Base-by-base conservation (phyloP, 2,113 vertebrate species). In the Stomatorhinus ivindoensis region DNA sequence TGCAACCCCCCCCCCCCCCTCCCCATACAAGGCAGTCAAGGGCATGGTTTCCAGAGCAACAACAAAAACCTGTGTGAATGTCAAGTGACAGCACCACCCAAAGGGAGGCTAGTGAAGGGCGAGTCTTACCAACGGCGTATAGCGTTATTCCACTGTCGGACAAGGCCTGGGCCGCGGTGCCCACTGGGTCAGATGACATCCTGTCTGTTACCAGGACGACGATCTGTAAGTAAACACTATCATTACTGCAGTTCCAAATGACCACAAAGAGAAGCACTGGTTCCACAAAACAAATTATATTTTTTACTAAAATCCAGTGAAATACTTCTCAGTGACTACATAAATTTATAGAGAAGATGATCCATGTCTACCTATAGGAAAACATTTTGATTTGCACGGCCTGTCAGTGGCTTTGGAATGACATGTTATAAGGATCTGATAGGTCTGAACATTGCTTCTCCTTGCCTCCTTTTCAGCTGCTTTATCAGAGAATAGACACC, bases 81-180 rank as follows among this genome's bases (percentile, higher is more conserved):
- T 47, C 31, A 21, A n/a, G 82, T 44, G 39, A 80, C 73, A 84
- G 82, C 6, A 9, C 42, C 82, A 17, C 47, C 31, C 27, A 84
- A 90, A 90, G 87, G 90, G 90, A 88, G 92, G 89, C 61, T 58
- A 80, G 44, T 88, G 89, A 93, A 76, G 61, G 31, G 61, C 1
- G 10, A 51, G 51, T 94, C 96, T 2, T 95, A 98, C 97, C 97
- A 53, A 98, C 94, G 90, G 97, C 96, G 92, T 95, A 98, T 44
- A 97, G 93, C 0, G 97, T 96, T 87, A 98, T 96, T 0, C 97
- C 97, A 1, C 15, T 84, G 88, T 98, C 95, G 48, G 93, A 93
- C 15, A 97, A 94, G 7, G 89, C 83, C 31, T 0, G 92, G 39
- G 95, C 97, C 61, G 95, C 93, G 0, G 92, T 93, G 3, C 95